Conservation (phyloP, 2,888 invertebrate genomes). For the Protonemura montana region DNA sequence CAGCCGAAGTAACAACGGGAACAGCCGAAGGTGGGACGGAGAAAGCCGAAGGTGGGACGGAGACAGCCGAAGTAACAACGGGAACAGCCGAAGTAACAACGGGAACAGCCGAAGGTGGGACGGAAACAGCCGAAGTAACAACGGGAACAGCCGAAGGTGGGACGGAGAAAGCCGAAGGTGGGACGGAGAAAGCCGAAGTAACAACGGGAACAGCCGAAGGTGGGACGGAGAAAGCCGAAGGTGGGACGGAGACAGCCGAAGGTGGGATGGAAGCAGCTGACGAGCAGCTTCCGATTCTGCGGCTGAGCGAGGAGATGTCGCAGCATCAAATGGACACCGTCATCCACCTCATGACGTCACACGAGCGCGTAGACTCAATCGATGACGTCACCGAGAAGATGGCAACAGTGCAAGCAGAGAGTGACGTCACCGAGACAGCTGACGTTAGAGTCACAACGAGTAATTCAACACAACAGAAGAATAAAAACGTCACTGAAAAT, state of each 20-base stretch:
- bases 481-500: neutral
- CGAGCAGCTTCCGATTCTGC: conserved; percentile 30
- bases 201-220: neutral
- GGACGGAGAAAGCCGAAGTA: neutral
- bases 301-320: conserved; percentile 38
- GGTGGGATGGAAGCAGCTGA: neutral
- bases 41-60: neutral
- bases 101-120: neutral
- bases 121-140: neutral
- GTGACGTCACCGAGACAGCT: neutral
- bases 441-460: neutral
- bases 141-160: neutral
- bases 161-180: neutral
- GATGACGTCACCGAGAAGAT: neutral
- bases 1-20: neutral
- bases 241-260: neutral
- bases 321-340: conserved; percentile 43
- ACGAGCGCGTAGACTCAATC: too few relatives aligned
- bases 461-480: too few relatives aligned
- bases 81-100: neutral
- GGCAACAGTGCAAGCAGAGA: neutral
- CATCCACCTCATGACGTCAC: conserved; percentile 1
- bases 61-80: neutral
- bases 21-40: too few relatives aligned
- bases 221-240: neutral